Evolutionary conservation across 2,888 invertebrate species (phyloP), one percentile per base, ranked within the genome.

Genomic region (Allacma fusca): DNA sequence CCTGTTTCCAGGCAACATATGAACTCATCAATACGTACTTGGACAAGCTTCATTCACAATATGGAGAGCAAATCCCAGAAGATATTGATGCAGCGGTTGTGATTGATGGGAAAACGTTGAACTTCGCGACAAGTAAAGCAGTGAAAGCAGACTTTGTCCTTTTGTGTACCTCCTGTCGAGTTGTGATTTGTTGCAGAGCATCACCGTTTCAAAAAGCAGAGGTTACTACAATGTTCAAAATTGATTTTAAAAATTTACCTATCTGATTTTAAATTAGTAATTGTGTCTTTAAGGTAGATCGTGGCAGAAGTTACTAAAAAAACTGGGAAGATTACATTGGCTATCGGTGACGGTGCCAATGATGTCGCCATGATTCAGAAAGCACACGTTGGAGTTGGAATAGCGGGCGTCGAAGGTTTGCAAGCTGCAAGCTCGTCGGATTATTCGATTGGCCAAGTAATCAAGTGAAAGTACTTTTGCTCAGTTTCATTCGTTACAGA

Each of bases 361-460:
- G 97, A 98, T 88, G 97, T 98, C 75, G 97, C 97, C 40, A 98
- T 98, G 97, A 97, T 98, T 83, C 95, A 95, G 87, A 96, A 98
- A 86, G 98, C 99, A 0, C 94, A 97, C 87, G 97, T 99, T 50
- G 99, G 99, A 74, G 94, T 99, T 79, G 99, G 92, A 81, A 98
- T 99, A 86, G 97, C 97, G 62, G 99, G 99, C 59, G 94, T 95
- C 16, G 98, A 99, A 88, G 98, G 99, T 19, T 89, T 99, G 84
- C 99, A 98, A 89, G 99, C 99, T 2, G 97, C 98, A 2, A 98
- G 98, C 87, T 98, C 98, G 43, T 98, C 98, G 34, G 99, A 99
- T 88, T 99, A 99, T 88, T 95, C 98, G 83, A 97, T 99, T 85
- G 98, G 96, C 73, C 94, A 92, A 90, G 91, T 91, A 85, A 78